Percentiles rank a stretch among this genome's conserved stretches.
These are phyloP conservation scores for Loris lydekkerianus DNA, from an alignment of 2,797 vertebrate species.

Conservation along the genomic window DNA sequence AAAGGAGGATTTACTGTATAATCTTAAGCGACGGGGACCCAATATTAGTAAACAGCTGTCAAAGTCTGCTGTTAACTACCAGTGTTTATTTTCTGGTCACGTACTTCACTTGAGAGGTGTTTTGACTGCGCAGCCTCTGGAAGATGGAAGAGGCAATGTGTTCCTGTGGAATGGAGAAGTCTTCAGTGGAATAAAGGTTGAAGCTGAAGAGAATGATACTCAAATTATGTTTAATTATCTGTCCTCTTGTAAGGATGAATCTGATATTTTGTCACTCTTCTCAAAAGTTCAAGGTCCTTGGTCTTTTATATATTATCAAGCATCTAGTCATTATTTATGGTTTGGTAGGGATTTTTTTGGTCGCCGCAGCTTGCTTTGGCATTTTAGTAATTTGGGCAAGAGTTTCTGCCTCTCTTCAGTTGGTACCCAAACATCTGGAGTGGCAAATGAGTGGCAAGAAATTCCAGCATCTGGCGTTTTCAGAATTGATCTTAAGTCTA, in stretches of 20 bases:
- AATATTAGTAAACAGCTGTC: slow-evolving; percentile 88
- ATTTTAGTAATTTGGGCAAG: slow-evolving; percentile 81
- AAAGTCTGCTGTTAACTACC: slow-evolving; percentile 80
- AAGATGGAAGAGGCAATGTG: slow-evolving; percentile 91
- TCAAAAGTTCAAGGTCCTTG: slow-evolving; percentile 93
- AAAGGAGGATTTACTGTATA: slow-evolving; percentile 83
- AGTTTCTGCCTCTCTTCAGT: slow-evolving; percentile 91
- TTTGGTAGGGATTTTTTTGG: slow-evolving; percentile 98
- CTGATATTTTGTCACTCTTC: slow-evolving; percentile 91
- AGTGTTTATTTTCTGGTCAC: slow-evolving; percentile 94
- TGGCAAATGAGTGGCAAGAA: slow-evolving; percentile 90
- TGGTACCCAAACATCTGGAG: slow-evolving; percentile 83
- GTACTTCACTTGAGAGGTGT: slow-evolving; percentile 95
- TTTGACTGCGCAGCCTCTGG: slow-evolving; percentile 93
- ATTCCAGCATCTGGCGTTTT: slow-evolving; percentile 95
- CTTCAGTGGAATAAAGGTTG: slow-evolving; percentile 92
- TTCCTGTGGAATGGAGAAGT: slow-evolving; percentile 98
- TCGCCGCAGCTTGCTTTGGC: slow-evolving; percentile 96
- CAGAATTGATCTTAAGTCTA: slow-evolving; percentile 91
- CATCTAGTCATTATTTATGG: slow-evolving; percentile 92
- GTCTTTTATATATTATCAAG: slow-evolving; percentile 96
- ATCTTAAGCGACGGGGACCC: slow-evolving; percentile 93
- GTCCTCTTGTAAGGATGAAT: slow-evolving; percentile 87
- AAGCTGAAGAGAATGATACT: slow-evolving; percentile 92
- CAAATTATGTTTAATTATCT: slow-evolving; percentile 90